Percentiles rank a stretch among this genome's conserved stretches.
Conservation (phyloP, 2,888 invertebrate genomes). For the Seira musarum region DNA sequence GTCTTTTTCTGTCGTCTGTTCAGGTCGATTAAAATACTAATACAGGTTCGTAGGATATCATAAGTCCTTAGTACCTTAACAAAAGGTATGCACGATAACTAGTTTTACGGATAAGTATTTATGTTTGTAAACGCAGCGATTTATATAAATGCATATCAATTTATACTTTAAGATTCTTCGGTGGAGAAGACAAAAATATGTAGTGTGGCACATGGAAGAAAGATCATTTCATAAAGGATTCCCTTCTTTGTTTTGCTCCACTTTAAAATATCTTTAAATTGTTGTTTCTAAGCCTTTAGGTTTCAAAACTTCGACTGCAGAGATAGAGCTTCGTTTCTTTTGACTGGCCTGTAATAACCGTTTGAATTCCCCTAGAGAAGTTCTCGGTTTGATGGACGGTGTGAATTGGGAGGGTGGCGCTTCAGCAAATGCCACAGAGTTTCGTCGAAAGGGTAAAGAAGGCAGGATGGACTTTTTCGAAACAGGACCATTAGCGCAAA, state of each 20-base stretch:
- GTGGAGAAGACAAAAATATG: too few relatives aligned
- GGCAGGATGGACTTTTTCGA: conserved; percentile 33
- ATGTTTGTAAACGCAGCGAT: too few relatives aligned
- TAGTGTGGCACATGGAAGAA: conserved; percentile 34
- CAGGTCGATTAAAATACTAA: too few relatives aligned
- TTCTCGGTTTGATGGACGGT: conserved; percentile 40
- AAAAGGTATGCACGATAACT: too few relatives aligned
- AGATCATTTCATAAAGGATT: neutral
- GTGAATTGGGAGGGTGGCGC: conserved; percentile 15
- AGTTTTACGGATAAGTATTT: too few relatives aligned
- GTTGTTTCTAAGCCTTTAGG: conserved; percentile 67
- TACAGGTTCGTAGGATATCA: too few relatives aligned
- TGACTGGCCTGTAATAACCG: conserved; percentile 64
- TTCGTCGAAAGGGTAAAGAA: conserved; percentile 50
- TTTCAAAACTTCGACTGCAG: conserved; percentile 68
- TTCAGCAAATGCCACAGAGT: conserved; percentile 56
- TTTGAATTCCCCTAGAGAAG: conserved; percentile 68
- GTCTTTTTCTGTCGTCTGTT: neutral
- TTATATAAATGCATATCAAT: too few relatives aligned
- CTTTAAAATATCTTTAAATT: conserved; percentile 40
- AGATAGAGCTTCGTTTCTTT: conserved; percentile 65
- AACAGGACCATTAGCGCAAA: neutral
- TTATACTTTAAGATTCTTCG: too few relatives aligned
- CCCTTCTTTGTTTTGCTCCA: too few relatives aligned
- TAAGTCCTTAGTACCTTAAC: too few relatives aligned